A percentile compares a stretch with the other conserved stretches of the same genome.
These are phyloP conservation scores for Stenoptilia bipunctidactyla DNA, from an alignment of 2,888 invertebrate genomes.

Conservation along the genomic window DNA sequence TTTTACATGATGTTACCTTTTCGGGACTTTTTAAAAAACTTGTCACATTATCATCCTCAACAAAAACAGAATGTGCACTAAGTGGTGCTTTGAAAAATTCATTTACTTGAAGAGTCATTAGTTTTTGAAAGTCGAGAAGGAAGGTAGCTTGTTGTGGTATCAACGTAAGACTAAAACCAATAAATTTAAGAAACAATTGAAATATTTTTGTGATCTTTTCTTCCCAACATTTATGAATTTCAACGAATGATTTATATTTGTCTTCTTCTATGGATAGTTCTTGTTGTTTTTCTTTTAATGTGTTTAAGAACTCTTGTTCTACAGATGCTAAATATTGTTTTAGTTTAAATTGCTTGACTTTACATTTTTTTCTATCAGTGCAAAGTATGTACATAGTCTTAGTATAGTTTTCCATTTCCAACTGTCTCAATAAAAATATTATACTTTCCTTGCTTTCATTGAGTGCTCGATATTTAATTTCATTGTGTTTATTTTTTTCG, in stretches of 20 bases:
- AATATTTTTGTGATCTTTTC: slow-evolving; percentile 48
- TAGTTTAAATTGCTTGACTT: background rate
- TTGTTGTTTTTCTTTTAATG: slow-evolving; percentile 27
- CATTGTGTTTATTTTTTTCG: background rate
- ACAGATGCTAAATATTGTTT: background rate
- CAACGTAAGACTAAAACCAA: slow-evolving; percentile 48
- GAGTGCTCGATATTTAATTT: background rate
- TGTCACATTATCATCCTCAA: slow-evolving; percentile 28
- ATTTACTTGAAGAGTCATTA: slow-evolving; percentile 52
- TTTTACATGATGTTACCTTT: slow-evolving; percentile 24
- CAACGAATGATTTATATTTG: no score
- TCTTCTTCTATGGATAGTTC: no score
- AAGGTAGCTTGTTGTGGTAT: slow-evolving; percentile 55
- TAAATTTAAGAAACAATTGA: slow-evolving; percentile 49
- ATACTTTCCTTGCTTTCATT: background rate
- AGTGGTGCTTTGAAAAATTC: slow-evolving; percentile 43
- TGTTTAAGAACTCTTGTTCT: background rate
- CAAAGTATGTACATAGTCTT: background rate
- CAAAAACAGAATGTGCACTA: slow-evolving; percentile 27
- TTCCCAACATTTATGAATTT: slow-evolving; percentile 48
- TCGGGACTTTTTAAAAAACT: slow-evolving; percentile 27
- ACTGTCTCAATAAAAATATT: background rate
- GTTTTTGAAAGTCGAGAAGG: slow-evolving; percentile 49
- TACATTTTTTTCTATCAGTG: background rate
- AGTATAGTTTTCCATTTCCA: background rate